A percentile compares a stretch with the other conserved stretches of the same genome.
Evolutionary conservation across 2,888 invertebrate species (phyloP).

Genomic region (Drosophila quinaria): DNA sequence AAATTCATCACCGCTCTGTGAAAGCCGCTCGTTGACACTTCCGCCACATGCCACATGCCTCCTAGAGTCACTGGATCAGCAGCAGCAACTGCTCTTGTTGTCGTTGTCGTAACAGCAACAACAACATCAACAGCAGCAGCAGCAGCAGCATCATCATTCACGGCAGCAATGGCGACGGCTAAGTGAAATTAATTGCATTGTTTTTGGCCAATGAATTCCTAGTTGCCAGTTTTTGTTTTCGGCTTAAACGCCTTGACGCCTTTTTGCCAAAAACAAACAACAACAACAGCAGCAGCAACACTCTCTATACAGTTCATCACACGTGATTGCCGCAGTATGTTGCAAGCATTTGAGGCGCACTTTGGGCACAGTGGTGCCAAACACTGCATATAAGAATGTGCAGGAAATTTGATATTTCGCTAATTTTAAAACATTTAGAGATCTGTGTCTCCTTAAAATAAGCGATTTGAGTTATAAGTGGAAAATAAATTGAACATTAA

Average conservation of each 20-base stretch:
- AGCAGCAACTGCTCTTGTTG: constrained; percentile 47
- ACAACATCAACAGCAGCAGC: constrained; percentile 52
- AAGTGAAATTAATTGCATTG: constrained; percentile 85
- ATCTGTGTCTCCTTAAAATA: no score
- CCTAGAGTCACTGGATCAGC: constrained; percentile 68
- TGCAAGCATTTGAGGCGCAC: constrained; percentile 48
- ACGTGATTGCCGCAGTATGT: constrained; percentile 64
- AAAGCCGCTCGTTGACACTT: constrained; percentile 74
- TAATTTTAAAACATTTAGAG: not conserved
- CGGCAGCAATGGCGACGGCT: constrained; percentile 71
- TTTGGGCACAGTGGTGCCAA: constrained; percentile 40
- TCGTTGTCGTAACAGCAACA: constrained; percentile 44
- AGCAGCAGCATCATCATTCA: constrained; percentile 65
- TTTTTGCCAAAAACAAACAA: constrained; percentile 62
- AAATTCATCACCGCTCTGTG: constrained; percentile 81
- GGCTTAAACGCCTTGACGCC: constrained; percentile 78
- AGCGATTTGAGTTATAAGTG: no score
- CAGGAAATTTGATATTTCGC: not conserved
- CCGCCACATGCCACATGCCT: constrained; percentile 59
- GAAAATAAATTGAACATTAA: no score
- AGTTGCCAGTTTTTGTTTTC: constrained; percentile 78
- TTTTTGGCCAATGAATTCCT: constrained; percentile 83
- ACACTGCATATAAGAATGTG: not conserved
- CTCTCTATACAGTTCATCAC: constrained; percentile 58
- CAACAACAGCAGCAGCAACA: constrained; percentile 36